Evolutionary conservation across 2,888 invertebrate genomes (phyloP), one percentile per base, ranked within the genome.

Genomic region (Archaeoteleia sp.): DNA sequence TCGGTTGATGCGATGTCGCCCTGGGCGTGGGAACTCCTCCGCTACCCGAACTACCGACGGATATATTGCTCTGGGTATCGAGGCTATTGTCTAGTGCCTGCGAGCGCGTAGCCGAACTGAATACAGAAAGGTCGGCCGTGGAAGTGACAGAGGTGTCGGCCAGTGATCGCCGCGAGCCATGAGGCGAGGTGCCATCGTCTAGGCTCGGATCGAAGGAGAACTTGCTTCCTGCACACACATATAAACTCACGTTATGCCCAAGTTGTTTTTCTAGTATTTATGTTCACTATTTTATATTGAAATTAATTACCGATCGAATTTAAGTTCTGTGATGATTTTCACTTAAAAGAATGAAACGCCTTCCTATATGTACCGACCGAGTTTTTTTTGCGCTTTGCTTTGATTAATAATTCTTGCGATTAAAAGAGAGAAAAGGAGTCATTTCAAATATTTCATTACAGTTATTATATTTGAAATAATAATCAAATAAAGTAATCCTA

Each of bases 111-210:
- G 91, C 90, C 60, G 88, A 88, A 12, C 92, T 92, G 86, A 94
- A 92, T 71, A 93, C 92, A 74, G 93, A 93, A 61, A 94, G 87
- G 83, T 94, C 93, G 0, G 94, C 93, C 0, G 94, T 94, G 45
- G 93, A 94, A 20, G 94, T 94, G 48, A 94, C 92, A 76, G 93
- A 93, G 13, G 94, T 94, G 82, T 93, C 94, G 10, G 94, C 93
- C 63, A 94, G 87, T 45, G 94, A 94, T 49, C 93, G 90, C 54
- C 93, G 88, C 10, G 93, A 94, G 15, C 93, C 92, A 62, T 89
- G 88, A 62, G 88, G 88, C 20, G 93, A 93, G 75, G 90, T 90
- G 12, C 91, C 91, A 81, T 93, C 93, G 68, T 90, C 90, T 72
- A 90, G 87, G 78, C 89, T 89, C 46, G 89, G 89, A 82, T 90